These are phyloP conservation scores for Alentia gelatinosa DNA, from an alignment of 2,888 invertebrate species.

Conservation along the genomic window DNA sequence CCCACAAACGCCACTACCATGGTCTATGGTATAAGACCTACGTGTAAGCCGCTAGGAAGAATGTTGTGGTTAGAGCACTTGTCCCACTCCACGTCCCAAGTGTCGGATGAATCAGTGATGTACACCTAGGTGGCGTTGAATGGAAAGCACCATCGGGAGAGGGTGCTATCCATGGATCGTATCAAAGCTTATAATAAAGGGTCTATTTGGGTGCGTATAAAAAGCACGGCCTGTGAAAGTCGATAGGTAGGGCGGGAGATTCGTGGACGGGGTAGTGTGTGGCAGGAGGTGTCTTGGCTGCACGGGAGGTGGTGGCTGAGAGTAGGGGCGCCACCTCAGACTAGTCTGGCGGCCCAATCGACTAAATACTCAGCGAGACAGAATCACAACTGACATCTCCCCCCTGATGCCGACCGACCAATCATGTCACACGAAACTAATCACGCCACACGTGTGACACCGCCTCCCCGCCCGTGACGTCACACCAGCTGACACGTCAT, in stretches of 20 bases:
- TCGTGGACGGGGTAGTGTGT: not conserved
- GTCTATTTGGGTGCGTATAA: not conserved
- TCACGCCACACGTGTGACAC: not conserved
- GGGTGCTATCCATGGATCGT: not conserved
- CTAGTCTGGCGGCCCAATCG: not conserved
- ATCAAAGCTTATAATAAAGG: not conserved
- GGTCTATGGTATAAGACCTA: not conserved
- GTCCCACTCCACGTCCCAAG: not conserved
- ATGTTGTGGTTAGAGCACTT: not conserved
- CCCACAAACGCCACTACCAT: not conserved
- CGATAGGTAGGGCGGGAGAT: not conserved
- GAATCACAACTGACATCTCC: slow-evolving; percentile 9
- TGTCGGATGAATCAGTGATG: not conserved
- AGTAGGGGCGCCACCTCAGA: not conserved
- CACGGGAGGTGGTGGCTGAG: not conserved
- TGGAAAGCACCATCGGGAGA: not conserved
- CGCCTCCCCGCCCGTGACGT: not conserved
- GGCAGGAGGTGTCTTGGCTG: not conserved
- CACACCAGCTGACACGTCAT: slow-evolving; percentile 29
- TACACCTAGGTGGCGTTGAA: not conserved
- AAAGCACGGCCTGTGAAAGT: not conserved
- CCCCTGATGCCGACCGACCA: not conserved
- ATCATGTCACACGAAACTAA: slow-evolving; percentile 13
- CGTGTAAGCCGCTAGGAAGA: not conserved
- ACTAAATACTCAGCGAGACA: slow-evolving; percentile 30